Conservation (phyloP, 2,888 invertebrate species). For the Aplocera efformata region DNA sequence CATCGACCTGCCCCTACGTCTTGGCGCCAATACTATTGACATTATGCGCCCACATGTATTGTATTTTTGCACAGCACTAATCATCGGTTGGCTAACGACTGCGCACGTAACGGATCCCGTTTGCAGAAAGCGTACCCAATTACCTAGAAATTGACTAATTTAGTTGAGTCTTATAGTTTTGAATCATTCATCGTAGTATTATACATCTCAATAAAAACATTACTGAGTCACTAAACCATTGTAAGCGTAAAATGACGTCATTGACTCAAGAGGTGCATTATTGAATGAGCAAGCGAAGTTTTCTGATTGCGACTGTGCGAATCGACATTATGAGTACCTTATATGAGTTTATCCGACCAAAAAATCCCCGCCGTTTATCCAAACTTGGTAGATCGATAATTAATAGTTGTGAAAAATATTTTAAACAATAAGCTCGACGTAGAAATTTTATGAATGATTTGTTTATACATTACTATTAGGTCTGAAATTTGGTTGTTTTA, state of each 20-base stretch:
- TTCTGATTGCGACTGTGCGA: too few species aligned
- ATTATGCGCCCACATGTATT: slow-evolving; percentile 38
- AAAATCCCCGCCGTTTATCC: too few species aligned
- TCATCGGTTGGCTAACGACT: slow-evolving; percentile 1
- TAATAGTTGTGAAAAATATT: too few species aligned
- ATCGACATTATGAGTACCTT: too few species aligned
- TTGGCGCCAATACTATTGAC: slow-evolving; percentile 50
- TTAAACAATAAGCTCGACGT: too few species aligned
- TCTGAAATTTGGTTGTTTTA: too few species aligned
- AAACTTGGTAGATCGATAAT: too few species aligned
- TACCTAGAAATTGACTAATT: slow-evolving; percentile 6
- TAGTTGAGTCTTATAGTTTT: slow-evolving; percentile 20
- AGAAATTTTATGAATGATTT: too few species aligned
- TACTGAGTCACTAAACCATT: slow-evolving; percentile 52
- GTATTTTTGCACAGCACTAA: slow-evolving; percentile 16
- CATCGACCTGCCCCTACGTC: slow-evolving; percentile 61
- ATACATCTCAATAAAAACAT: slow-evolving; percentile 28
- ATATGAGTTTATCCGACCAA: too few species aligned
- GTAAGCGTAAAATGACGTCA: slow-evolving; percentile 52
- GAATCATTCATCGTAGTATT: slow-evolving; percentile 45
- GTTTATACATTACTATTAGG: too few species aligned
- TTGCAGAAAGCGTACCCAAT: background rate
- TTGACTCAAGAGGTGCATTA: slow-evolving; percentile 43
- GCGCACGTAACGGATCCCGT: slow-evolving; percentile 1
- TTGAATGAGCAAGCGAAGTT: too few species aligned